Evolutionary conservation across 2,888 invertebrate genomes (phyloP).

Genomic region (Lomographa bimaculata): DNA sequence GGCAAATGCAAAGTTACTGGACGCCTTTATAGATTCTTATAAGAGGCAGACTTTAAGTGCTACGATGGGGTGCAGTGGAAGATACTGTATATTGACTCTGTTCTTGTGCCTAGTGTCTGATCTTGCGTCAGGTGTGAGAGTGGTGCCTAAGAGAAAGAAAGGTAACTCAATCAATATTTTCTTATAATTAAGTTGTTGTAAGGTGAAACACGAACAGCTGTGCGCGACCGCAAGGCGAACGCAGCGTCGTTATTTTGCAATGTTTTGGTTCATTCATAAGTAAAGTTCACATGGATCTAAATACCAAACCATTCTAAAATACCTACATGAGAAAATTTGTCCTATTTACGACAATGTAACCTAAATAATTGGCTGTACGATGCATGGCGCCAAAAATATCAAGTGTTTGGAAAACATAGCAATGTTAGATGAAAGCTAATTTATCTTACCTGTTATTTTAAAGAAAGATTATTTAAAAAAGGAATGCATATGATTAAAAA

Average conservation of each 20-base stretch:
- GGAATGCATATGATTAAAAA: too few species aligned
- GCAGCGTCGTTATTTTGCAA: constrained; percentile 32
- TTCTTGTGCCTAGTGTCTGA: constrained; percentile 79
- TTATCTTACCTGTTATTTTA: too few species aligned
- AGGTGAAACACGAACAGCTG: constrained; percentile 26
- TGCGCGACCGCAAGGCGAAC: constrained; percentile 29
- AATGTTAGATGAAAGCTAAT: too few species aligned
- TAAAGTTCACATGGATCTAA: constrained; percentile 30
- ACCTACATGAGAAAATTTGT: constrained; percentile 15
- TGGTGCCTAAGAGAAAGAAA: constrained; percentile 82
- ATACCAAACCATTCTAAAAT: constrained; percentile 12
- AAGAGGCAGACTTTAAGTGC: constrained; percentile 45
- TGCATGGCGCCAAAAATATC: too few species aligned
- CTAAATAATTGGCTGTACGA: too few species aligned
- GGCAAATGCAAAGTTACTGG: constrained; percentile 63
- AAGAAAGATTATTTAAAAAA: too few species aligned
- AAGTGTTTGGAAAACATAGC: too few species aligned
- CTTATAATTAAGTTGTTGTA: neutral
- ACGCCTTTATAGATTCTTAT: constrained; percentile 54
- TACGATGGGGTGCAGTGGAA: constrained; percentile 78
- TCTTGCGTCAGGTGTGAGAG: constrained; percentile 80
- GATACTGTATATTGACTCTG: constrained; percentile 77
- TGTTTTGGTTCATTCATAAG: constrained; percentile 34
- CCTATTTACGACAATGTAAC: too few species aligned
- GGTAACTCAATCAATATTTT: constrained; percentile 57